Evolutionary conservation across 1,140 invertebrate genomes (phyloP), one percentile per base, ranked within the genome.

Genomic region (Cataglyphis hispanica): DNA sequence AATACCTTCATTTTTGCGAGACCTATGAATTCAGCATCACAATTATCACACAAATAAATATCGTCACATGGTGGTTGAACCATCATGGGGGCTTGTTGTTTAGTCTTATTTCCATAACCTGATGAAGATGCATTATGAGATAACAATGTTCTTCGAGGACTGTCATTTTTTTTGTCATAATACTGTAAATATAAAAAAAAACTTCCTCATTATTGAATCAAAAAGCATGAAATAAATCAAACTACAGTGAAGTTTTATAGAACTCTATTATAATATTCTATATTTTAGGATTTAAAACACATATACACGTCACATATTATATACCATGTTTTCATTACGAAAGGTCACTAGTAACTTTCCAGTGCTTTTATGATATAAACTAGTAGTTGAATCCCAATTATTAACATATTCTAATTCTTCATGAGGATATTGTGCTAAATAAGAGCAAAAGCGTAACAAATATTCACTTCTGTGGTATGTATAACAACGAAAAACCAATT

Each of bases 41-140:
- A 97, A 91, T 96, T 97, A 88, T 97, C 97, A 91, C 97, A 97
- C 11, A 97, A 94, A 93, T 97, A 97, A 89, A 97, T 97, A 90
- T 97, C 97, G 64, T 96, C 95, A 1, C 92, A 93, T 2, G 95
- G 93, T 69, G 96, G 95, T 87, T 96, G 95, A 60, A 96, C 95
- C 91, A 96, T 96, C 84, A 93, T 90, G 40, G 92, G 80, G 34
- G 92, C 84, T 60, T 94, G 92, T 81, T 94, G 93, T 86, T 92
- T 93, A 46, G 89, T 85, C 88, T 94, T 95, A 74, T 89, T 94
- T 67, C 92, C 90, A 37, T 89, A 93, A 72, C 94, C 93, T 46
- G 90, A 91, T n/a, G 87, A 86, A 19, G 83, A 86, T 50, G 86
- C 91, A 66, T 88, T 92, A 16, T 88, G 84, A 31, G 91, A 91